A percentile compares a stretch with the other conserved stretches of the same genome.
Evolutionary conservation across 2,888 invertebrate genomes (phyloP).

Genomic region (Liopterus haemorrhoidalis): DNA sequence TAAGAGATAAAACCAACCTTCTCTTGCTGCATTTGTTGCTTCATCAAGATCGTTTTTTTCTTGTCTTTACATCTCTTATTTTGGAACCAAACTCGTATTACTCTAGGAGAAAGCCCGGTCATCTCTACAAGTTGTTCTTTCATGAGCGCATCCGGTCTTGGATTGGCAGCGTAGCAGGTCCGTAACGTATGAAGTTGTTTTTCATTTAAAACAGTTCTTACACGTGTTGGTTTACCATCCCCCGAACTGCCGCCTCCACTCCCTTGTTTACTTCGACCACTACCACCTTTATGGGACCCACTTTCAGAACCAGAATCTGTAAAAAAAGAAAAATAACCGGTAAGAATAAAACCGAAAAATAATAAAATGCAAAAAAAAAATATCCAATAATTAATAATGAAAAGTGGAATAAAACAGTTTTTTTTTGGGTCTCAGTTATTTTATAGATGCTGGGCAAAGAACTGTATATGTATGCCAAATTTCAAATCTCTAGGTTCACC

Average conservation of each 20-base stretch:
- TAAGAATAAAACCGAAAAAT: constrained; percentile 6
- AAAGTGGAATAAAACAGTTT: neutral
- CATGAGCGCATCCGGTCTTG: constrained; percentile 97
- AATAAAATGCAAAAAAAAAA: constrained; percentile 15
- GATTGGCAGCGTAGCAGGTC: constrained; percentile 96
- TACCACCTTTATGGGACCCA: constrained; percentile 72
- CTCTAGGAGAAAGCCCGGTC: constrained; percentile 94
- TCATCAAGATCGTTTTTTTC: constrained; percentile 93
- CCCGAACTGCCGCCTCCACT: constrained; percentile 51
- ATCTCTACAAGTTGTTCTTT: constrained; percentile 99
- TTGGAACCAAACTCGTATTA: constrained; percentile 99
- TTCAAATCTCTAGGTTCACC: too few species aligned
- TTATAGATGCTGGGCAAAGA: too few species aligned
- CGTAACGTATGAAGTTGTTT: constrained; percentile 95
- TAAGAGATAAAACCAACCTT: constrained; percentile 60
- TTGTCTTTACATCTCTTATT: constrained; percentile 97
- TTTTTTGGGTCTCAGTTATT: too few species aligned
- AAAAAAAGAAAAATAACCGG: constrained; percentile 36
- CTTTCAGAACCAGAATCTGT: constrained; percentile 92
- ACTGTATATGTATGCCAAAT: too few species aligned
- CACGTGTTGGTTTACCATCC: constrained; percentile 96
- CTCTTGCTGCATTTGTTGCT: constrained; percentile 96
- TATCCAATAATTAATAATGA: constrained; percentile 9
- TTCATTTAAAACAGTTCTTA: constrained; percentile 97
- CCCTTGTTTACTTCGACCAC: constrained; percentile 49